Evolutionary conservation across 2,113 vertebrate species (phyloP).

Genomic region (Corvus hawaiiensis): DNA sequence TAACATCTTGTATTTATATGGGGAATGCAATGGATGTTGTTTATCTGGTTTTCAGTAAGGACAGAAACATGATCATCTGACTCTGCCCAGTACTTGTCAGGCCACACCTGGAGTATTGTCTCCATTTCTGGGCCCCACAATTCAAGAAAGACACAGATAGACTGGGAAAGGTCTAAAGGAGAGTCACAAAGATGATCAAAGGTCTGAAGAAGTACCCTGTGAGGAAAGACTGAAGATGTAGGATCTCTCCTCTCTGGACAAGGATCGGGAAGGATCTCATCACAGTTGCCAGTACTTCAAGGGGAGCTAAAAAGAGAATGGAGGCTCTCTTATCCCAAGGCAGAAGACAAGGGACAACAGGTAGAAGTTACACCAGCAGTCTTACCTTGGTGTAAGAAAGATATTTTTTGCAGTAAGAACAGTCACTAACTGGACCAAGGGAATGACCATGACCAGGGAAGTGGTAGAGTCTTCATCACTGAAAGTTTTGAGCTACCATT

Average conservation of each 20-base stretch:
- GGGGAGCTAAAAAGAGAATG: not conserved
- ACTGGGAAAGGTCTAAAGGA: not conserved
- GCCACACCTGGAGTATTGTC: not conserved
- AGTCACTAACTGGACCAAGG: not conserved
- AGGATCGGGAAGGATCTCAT: not conserved
- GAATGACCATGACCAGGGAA: not conserved
- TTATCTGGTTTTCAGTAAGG: not conserved
- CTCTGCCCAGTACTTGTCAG: not conserved
- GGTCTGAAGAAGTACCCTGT: not conserved
- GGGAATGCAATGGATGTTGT: not conserved
- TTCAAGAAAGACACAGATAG: fast-evolving
- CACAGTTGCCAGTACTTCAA: not conserved
- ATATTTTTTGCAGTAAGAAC: not conserved
- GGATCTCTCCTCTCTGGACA: not conserved
- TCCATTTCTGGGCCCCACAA: not conserved
- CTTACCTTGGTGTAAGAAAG: not conserved
- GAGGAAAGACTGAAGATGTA: not conserved
- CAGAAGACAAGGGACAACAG: not conserved
- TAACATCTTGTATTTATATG: not conserved
- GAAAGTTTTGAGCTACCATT: not conserved
- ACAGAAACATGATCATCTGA: not conserved
- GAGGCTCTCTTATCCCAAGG: not conserved
- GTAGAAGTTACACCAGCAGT: not conserved
- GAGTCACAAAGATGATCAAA: not conserved
- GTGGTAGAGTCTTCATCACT: not conserved